Percentiles rank a stretch among this genome's conserved stretches.
Conservation (phyloP, 2,113 vertebrate species). For the Tachysurus fulvidraco region DNA sequence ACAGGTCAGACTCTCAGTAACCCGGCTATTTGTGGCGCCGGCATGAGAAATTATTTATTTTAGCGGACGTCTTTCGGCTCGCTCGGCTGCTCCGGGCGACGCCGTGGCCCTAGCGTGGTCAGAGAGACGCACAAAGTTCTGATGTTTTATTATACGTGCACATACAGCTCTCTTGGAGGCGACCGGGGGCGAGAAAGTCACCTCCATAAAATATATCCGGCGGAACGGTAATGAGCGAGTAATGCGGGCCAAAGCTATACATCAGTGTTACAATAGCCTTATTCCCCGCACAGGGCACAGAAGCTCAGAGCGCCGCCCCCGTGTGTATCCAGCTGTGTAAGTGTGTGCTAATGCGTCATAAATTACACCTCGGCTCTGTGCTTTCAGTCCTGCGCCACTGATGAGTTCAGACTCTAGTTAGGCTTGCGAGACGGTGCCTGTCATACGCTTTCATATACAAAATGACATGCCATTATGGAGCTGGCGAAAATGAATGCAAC, state of each 20-base stretch:
- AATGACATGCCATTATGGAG: constrained; percentile 39
- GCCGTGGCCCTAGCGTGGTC: not conserved
- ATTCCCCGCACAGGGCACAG: constrained; percentile 34
- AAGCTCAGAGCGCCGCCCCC: constrained; percentile 33
- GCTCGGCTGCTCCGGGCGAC: constrained; percentile 30
- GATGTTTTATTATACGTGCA: constrained; percentile 47
- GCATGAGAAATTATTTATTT: constrained; percentile 47
- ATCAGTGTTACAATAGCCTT: constrained; percentile 42
- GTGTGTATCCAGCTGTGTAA: constrained; percentile 39
- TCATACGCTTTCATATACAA: constrained; percentile 36
- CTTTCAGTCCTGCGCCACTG: constrained; percentile 3
- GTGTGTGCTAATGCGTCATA: constrained; percentile 35
- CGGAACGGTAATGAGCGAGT: constrained; percentile 41
- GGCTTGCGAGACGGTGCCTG: constrained; percentile 28
- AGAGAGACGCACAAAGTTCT: not conserved
- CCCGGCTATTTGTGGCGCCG: constrained; percentile 39
- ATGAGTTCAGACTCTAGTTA: constrained; percentile 34
- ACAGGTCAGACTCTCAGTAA: constrained; percentile 41
- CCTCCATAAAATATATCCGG: constrained; percentile 41
- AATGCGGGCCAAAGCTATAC: constrained; percentile 32
- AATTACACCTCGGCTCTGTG: constrained; percentile 31
- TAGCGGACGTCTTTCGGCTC: constrained; percentile 31
- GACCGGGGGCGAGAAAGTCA: constrained; percentile 30
- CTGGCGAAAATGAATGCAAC: constrained; percentile 20
- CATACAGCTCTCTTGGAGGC: not conserved